A percentile compares a stretch with the other conserved stretches of the same genome.
Conservation (phyloP, 2,113 vertebrate genomes). For the Lamprologus speciosus region DNA sequence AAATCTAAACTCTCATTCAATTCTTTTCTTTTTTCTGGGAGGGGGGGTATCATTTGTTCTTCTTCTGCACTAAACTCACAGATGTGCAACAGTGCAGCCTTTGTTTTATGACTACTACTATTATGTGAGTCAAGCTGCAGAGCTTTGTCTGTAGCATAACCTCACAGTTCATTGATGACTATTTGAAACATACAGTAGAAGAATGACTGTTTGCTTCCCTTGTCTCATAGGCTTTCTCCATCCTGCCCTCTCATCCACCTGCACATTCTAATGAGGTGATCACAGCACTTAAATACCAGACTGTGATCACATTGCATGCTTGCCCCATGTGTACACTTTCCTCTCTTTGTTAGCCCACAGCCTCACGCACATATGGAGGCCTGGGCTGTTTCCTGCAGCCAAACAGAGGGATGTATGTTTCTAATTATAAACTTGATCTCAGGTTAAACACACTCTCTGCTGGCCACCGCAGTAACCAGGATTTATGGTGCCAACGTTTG, state of each 20-base stretch:
- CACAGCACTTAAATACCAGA: constrained; percentile 14
- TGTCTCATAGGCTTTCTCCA: constrained; percentile 10
- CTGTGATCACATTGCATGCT: constrained; percentile 53
- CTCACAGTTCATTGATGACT: background rate
- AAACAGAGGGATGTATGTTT: constrained; percentile 55
- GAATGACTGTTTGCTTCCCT: constrained; percentile 1
- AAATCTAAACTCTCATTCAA: background rate
- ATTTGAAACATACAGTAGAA: background rate
- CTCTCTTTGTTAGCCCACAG: constrained; percentile 66
- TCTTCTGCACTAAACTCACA: background rate
- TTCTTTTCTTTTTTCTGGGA: background rate
- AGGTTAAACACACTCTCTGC: constrained; percentile 40
- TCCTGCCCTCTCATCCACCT: constrained; percentile 54
- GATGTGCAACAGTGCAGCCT: background rate
- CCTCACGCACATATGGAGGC: constrained; percentile 12
- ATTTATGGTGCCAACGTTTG: constrained; percentile 36
- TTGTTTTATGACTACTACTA: background rate
- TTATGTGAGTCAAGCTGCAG: background rate
- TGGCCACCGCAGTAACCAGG: constrained; percentile 26
- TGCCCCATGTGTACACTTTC: constrained; percentile 61
- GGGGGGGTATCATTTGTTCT: background rate
- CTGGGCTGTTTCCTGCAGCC: constrained; percentile 56
- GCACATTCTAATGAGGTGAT: constrained; percentile 60
- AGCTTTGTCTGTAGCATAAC: background rate
- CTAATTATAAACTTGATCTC: constrained; percentile 64